phyloP scores from a whole-genome alignment of 2,797 vertebrate species.

The Sorex maritimensis region DNA sequence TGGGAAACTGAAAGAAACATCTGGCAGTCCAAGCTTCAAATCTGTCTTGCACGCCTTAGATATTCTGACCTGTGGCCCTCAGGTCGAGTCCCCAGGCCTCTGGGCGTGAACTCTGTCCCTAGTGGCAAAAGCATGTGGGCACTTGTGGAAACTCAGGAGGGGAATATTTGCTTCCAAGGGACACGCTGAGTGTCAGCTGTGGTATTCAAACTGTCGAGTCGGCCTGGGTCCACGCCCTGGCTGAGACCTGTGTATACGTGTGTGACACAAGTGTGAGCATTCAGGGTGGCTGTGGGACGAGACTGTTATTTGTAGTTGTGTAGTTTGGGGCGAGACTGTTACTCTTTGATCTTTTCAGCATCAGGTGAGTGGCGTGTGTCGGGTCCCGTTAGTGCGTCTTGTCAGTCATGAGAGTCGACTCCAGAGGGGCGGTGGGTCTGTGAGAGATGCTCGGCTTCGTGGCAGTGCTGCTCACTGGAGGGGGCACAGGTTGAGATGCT shows the following conservation, averaged over 20 bases:
- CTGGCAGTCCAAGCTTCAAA: not conserved
- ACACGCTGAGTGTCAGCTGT: too few species aligned
- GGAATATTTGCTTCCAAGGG: too few species aligned
- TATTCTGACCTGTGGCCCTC: not conserved
- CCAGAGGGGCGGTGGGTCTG: not conserved
- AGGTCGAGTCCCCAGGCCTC: not conserved
- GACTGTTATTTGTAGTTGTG: too few species aligned
- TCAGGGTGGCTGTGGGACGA: too few species aligned
- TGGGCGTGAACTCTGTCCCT: slow-evolving; percentile 13
- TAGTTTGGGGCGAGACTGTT: not conserved
- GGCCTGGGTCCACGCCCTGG: too few species aligned
- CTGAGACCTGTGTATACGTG: too few species aligned
- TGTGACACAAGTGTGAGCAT: too few species aligned
- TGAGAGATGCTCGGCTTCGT: slow-evolving; percentile 6
- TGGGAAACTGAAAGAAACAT: too few species aligned
- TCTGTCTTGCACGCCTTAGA: not conserved
- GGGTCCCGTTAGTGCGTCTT: slow-evolving; percentile 14
- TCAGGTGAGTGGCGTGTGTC: not conserved
- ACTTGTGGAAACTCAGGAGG: not conserved
- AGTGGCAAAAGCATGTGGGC: not conserved
- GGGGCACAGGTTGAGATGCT: not conserved
- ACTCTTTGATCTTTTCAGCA: slow-evolving; percentile 23
- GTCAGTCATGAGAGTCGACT: slow-evolving; percentile 8
- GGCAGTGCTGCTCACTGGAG: not conserved
- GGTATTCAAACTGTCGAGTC: too few species aligned